A percentile compares a stretch with the other conserved stretches of the same genome.
These are phyloP conservation scores for Mystacornis crossleyi DNA, from an alignment of 2,113 vertebrate species.

Conservation along the genomic window DNA sequence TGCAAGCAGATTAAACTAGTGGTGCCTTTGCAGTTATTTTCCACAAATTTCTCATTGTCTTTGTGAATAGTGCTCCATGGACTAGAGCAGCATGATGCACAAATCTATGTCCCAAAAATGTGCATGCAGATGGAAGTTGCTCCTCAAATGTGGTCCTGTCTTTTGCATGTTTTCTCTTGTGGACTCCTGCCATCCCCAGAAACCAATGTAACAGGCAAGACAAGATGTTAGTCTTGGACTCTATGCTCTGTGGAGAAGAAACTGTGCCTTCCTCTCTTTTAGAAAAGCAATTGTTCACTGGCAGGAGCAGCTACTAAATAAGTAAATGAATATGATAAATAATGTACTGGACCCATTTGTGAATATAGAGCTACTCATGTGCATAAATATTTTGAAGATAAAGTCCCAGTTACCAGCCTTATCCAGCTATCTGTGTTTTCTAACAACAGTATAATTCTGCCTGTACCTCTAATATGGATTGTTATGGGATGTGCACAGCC, in stretches of 20 bases:
- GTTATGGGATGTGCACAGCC: background rate
- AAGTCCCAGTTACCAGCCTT: background rate
- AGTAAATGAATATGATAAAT: slow-evolving; percentile 58
- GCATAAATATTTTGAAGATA: slow-evolving; percentile 1
- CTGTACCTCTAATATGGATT: background rate
- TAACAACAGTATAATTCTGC: background rate
- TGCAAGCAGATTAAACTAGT: background rate
- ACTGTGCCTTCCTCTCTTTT: background rate
- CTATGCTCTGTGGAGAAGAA: background rate
- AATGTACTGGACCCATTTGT: slow-evolving; percentile 30
- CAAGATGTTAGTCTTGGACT: background rate
- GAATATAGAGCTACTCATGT: slow-evolving; percentile 27
- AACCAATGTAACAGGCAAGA: background rate
- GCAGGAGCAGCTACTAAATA: slow-evolving; percentile 49
- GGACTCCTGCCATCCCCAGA: background rate
- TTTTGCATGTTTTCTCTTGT: background rate
- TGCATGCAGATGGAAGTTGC: background rate
- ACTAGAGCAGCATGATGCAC: background rate
- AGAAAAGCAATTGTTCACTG: slow-evolving; percentile 18
- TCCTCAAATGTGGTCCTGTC: background rate
- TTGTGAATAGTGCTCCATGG: background rate
- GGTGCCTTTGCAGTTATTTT: background rate
- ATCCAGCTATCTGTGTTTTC: background rate
- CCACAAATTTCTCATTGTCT: background rate
- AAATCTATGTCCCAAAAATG: background rate